Percentiles rank a stretch among this genome's conserved stretches.
Evolutionary conservation across 2,888 invertebrate species (phyloP).

Genomic region (Portevinia maculata): DNA sequence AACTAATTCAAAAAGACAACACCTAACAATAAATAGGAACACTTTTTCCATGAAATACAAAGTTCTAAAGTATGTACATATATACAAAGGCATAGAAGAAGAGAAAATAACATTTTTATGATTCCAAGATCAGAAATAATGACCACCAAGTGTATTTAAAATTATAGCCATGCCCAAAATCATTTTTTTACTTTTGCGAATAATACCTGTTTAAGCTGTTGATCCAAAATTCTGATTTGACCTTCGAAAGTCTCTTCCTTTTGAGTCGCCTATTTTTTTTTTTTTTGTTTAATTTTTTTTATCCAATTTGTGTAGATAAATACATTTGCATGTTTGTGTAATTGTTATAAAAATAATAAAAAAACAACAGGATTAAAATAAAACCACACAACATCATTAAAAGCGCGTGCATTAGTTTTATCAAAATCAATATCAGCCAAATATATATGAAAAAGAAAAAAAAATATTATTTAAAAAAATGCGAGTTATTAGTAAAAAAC

Average conservation of each 20-base stretch:
- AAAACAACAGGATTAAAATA: constrained; percentile 79
- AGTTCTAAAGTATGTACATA: constrained; percentile 9
- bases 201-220: constrained; percentile 96
- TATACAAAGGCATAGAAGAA: constrained; percentile 24
- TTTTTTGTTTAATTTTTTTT: constrained; percentile 52
- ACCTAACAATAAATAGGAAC: neutral
- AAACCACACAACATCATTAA: constrained; percentile 76
- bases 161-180: constrained; percentile 42
- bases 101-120: neutral
- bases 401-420: constrained; percentile 65
- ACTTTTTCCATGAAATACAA: neutral
- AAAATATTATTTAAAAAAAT: constrained; percentile 57
- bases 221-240: constrained; percentile 94
- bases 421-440: constrained; percentile 72
- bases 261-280: constrained; percentile 90
- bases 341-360: constrained; percentile 82
- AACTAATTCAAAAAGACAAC: neutral
- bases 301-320: constrained; percentile 60
- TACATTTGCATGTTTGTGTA: constrained; percentile 81
- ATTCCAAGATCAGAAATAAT: neutral
- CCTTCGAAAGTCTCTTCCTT: constrained; percentile 97
- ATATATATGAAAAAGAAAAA: constrained; percentile 78
- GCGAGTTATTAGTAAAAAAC: constrained; percentile 57
- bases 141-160: neutral
- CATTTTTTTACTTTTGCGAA: constrained; percentile 62